phyloP scores from a whole-genome alignment of 1,140 invertebrate species.

The Periplaneta americana region DNA sequence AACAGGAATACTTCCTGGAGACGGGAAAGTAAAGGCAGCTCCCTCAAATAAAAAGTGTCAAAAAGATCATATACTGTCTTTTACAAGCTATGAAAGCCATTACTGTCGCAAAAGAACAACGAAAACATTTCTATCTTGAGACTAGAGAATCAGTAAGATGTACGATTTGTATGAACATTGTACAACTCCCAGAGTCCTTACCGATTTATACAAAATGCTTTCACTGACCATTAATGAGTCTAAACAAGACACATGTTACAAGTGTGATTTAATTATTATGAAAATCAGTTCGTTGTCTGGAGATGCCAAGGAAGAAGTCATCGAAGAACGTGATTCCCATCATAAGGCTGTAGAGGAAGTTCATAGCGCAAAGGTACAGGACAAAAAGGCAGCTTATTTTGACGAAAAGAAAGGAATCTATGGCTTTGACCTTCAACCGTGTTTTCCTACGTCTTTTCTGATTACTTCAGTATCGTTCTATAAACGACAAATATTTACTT shows the following conservation, averaged over 20 bases:
- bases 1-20: too few species aligned
- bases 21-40: too few species aligned
- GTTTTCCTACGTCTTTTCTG: constrained; percentile 15
- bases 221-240: neutral
- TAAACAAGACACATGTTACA: neutral
- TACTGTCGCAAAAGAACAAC: too few species aligned
- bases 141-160: too few species aligned
- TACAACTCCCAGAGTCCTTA: too few species aligned
- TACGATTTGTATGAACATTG: too few species aligned
- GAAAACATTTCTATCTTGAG: too few species aligned
- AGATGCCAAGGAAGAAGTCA: neutral
- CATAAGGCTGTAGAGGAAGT: neutral
- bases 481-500: constrained; percentile 17
- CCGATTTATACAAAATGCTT: neutral
- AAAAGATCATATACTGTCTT: too few species aligned
- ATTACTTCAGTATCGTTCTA: constrained; percentile 14
- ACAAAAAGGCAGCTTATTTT: neutral
- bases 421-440: constrained; percentile 19
- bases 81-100: too few species aligned
- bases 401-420: neutral
- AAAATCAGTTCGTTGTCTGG: constrained; percentile 1
- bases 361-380: too few species aligned
- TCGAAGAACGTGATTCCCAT: neutral
- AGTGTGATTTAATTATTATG: neutral
- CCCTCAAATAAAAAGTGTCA: too few species aligned